phyloP scores from a whole-genome alignment of 92 coral and sea anemone genomes.

The Paragorgia papillata region DNA sequence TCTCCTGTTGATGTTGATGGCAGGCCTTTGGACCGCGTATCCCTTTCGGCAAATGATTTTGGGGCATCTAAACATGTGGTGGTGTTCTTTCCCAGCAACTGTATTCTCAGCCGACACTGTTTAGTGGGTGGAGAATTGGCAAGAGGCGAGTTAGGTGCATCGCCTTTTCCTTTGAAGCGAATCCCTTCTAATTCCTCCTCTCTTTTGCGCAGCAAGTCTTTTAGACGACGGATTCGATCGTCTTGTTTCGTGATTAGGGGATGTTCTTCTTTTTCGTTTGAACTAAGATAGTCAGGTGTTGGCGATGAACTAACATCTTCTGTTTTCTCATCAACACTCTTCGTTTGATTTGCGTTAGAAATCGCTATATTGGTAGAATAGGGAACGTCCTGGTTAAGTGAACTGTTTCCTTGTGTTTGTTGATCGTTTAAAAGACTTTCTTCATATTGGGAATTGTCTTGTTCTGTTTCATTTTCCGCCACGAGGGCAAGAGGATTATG shows the following conservation, averaged over 20 bases:
- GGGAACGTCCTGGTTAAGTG: background rate
- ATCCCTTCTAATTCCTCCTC: constrained; percentile 27
- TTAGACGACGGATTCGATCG: constrained; percentile 33
- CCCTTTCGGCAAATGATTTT: background rate
- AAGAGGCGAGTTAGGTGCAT: background rate
- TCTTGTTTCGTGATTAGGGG: constrained; percentile 21
- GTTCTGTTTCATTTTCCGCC: background rate
- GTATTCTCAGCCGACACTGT: background rate
- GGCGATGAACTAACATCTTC: background rate
- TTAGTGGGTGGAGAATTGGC: background rate
- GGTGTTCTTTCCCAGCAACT: constrained; percentile 17
- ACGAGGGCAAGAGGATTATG: background rate
- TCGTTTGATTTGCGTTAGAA: background rate
- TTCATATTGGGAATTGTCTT: background rate
- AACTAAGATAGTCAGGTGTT: background rate
- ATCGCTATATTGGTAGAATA: background rate
- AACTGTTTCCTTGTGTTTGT: background rate
- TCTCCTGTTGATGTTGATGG: background rate
- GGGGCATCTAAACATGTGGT: constrained; percentile 52
- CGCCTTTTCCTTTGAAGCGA: constrained; percentile 32
- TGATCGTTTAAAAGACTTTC: background rate
- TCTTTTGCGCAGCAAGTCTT: constrained; percentile 30
- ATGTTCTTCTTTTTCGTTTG: background rate
- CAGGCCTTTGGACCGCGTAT: background rate
- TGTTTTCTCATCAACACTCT: too few relatives aligned